Evolutionary conservation across 1,140 invertebrate genomes (phyloP), one percentile per base, ranked within the genome.

Genomic region (Oscheius sp.): DNA sequence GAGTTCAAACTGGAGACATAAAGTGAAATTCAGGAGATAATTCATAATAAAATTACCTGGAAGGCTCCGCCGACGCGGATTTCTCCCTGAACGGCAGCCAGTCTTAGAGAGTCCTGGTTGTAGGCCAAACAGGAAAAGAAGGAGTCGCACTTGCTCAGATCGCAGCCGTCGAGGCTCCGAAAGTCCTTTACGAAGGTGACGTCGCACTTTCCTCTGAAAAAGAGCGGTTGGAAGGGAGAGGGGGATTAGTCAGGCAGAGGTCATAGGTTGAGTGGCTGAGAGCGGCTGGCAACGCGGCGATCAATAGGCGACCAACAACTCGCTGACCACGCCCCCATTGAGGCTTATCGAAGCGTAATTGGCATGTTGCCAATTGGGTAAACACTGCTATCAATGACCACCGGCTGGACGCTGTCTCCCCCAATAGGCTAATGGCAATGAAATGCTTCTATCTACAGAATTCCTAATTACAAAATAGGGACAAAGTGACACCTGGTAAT

Each of bases 31-130:
- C n/a, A n/a, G n/a, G n/a, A n/a, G n/a, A n/a, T n/a, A n/a, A n/a
- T n/a, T n/a, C n/a, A n/a, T n/a, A n/a, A 52, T 74, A 62, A 58
- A 63, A 82, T 80, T 78, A 93, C 92, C 91, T 94, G 93, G 89
- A 94, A 92, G 85, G 91, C 91, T 85, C 91, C 90, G 87, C 93
- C 93, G 87, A 95, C 92, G 88, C 93, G 89, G 86, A 95, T 95
- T 88, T 94, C 92, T 85, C 92, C 92, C 88, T 94, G 92, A 85
- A 92, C 93, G 85, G 91, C 89, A 85, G 90, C 90, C 87, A 90
- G 88, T 84, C 89, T 88, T 80, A 88, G 86, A 69, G 87, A 89
- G 81, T 90, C 88, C 42, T 88, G 88, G 77, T 89, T 89, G 79
- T 88, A 90, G 65, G 85, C 86, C 65, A 89, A 84, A 73, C 88